Evolutionary conservation across 2,888 invertebrate species (phyloP), one percentile per base, ranked within the genome.

Genomic region (Hofmannophila pseudospretella): DNA sequence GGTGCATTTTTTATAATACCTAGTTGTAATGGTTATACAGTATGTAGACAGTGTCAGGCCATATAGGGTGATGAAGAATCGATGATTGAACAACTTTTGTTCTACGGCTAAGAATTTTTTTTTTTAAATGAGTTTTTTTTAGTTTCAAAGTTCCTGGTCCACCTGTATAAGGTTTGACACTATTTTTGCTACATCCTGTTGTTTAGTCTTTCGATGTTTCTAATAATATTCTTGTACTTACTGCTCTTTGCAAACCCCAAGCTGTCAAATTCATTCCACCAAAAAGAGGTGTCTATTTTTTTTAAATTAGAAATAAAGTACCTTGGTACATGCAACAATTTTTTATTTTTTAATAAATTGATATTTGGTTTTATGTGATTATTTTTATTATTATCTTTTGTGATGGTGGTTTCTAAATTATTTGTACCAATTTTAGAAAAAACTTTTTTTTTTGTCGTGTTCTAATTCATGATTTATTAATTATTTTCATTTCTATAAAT

Each of bases 1-100:
- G 64, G 69, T 74, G 82, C 81, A 81, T 82, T 81, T 76, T n/a
- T 77, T 78, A 68, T 77, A 76, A 68, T 64, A 54, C 63, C 54
- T 58, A 45, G 54, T 44, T 25, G 25, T 46, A 45, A 37, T 16
- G 16, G 40, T 42, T 43, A 44, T n/a, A n/a, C n/a, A n/a, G n/a
- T n/a, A n/a, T n/a, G n/a, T n/a, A n/a, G n/a, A n/a, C n/a, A n/a
- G n/a, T n/a, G n/a, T n/a, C n/a, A n/a, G n/a, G n/a, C n/a, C n/a
- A n/a, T n/a, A n/a, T n/a, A n/a, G n/a, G n/a, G n/a, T n/a, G n/a
- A n/a, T n/a, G n/a, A n/a, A n/a, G n/a, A n/a, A n/a, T n/a, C n/a
- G n/a, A n/a, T n/a, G n/a, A n/a, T n/a, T n/a, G n/a, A n/a, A n/a
- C n/a, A n/a, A n/a, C n/a, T n/a, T n/a, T n/a, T n/a, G n/a, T n/a